Percentiles rank a stretch among this genome's conserved stretches.
These are phyloP conservation scores for Cyanoramphus novaezelandiae DNA, from an alignment of 2,113 vertebrate species.

Conservation along the genomic window DNA sequence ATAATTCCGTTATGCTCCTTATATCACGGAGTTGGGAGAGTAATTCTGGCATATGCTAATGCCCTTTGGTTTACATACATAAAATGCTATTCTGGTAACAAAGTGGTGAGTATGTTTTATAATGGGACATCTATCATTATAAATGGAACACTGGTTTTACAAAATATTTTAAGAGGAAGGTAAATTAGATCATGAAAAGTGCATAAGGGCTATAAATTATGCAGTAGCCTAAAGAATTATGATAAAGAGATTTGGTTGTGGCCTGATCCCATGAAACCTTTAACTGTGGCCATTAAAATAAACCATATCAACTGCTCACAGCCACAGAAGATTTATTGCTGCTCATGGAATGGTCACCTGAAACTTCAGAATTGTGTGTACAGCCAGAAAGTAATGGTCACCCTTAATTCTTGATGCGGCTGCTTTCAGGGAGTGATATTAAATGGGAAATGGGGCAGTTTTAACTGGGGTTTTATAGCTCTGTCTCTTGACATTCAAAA, in stretches of 20 bases:
- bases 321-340: slow-evolving; percentile 33
- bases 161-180: slow-evolving; percentile 77
- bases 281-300: slow-evolving; percentile 65
- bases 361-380: neutral
- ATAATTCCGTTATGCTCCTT: slow-evolving; percentile 37
- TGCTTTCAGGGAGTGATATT: slow-evolving; percentile 23
- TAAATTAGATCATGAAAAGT: slow-evolving; percentile 81
- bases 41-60: slow-evolving; percentile 21
- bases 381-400: neutral
- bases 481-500: slow-evolving; percentile 30
- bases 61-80: slow-evolving; percentile 35
- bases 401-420: neutral
- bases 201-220: slow-evolving; percentile 75
- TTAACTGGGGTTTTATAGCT: neutral
- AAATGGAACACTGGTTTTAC: slow-evolving; percentile 73
- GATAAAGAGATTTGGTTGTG: slow-evolving; percentile 73
- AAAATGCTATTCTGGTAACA: slow-evolving; percentile 41
- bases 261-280: slow-evolving; percentile 71
- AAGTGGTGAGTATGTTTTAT: slow-evolving; percentile 57
- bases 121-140: slow-evolving; percentile 73
- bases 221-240: slow-evolving; percentile 74
- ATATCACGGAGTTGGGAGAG: slow-evolving; percentile 29
- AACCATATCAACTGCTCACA: slow-evolving; percentile 33
- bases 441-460: neutral
- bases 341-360: neutral